Evolutionary conservation across 2,113 vertebrate genomes (phyloP).

Genomic region (Vanacampus margaritifer): DNA sequence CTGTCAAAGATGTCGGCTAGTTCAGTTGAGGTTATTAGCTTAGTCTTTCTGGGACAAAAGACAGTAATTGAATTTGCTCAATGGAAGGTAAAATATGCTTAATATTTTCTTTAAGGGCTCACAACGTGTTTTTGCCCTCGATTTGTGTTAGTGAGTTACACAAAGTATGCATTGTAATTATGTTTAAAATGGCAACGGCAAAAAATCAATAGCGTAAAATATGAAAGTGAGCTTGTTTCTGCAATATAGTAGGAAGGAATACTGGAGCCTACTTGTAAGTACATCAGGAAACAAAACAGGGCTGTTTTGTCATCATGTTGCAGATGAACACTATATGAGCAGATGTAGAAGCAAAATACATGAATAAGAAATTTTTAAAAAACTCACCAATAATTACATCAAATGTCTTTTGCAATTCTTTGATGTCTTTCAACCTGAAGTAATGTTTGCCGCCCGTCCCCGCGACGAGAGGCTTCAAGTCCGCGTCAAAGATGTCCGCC

Average conservation of each 20-base stretch:
- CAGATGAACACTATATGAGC: background rate
- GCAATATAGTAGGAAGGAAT: background rate
- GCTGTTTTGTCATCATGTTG: background rate
- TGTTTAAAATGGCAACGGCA: background rate
- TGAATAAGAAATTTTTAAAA: background rate
- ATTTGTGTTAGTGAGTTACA: no score
- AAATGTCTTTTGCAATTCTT: conserved; percentile 46
- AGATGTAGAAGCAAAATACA: background rate
- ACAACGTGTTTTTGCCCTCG: no score
- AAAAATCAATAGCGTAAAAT: background rate
- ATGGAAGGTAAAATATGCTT: no score
- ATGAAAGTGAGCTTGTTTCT: background rate
- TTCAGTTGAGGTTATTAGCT: no score
- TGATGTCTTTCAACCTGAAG: conserved; percentile 35
- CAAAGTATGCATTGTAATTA: background rate
- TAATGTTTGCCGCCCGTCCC: conserved; percentile 46
- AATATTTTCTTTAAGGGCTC: no score
- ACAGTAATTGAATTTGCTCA: no score
- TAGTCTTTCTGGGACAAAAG: no score
- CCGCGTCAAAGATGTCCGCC: conserved; percentile 1
- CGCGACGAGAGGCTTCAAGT: conserved; percentile 50
- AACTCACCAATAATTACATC: conserved; percentile 70
- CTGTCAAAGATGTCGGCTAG: no score
- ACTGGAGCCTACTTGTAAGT: background rate
- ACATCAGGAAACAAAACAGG: background rate